Evolutionary conservation across 2,113 vertebrate species (phyloP).

Genomic region (Pica pica): DNA sequence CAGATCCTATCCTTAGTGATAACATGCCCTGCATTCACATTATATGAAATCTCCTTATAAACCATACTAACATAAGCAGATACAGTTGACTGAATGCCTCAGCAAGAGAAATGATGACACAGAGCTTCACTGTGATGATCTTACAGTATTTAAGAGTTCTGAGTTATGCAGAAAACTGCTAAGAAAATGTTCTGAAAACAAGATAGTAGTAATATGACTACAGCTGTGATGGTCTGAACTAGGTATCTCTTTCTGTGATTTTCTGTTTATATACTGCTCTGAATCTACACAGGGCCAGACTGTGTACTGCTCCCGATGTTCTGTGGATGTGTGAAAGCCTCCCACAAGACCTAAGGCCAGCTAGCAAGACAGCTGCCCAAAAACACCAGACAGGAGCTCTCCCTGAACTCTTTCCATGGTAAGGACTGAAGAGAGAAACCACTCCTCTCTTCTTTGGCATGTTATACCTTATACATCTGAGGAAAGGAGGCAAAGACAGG

Average conservation of each 20-base stretch:
- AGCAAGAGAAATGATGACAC: not conserved
- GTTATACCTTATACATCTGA: not conserved
- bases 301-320: not conserved
- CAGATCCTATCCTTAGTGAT: not conserved
- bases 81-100: not conserved
- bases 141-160: not conserved
- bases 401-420: not conserved
- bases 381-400: not conserved
- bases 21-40: not conserved
- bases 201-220: not conserved
- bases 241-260: not conserved
- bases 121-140: not conserved
- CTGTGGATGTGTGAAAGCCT: conserved; percentile 9
- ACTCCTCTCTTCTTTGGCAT: not conserved
- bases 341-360: not conserved
- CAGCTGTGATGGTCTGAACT: not conserved
- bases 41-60: not conserved
- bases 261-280: not conserved
- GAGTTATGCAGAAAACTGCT: not conserved
- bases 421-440: not conserved
- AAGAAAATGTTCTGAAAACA: not conserved
- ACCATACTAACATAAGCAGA: not conserved
- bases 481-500: not conserved
- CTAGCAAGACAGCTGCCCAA: not conserved
- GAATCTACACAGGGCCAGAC: not conserved